Conservation (phyloP, 1,140 invertebrate genomes). For the Anadara kagoshimensis region DNA sequence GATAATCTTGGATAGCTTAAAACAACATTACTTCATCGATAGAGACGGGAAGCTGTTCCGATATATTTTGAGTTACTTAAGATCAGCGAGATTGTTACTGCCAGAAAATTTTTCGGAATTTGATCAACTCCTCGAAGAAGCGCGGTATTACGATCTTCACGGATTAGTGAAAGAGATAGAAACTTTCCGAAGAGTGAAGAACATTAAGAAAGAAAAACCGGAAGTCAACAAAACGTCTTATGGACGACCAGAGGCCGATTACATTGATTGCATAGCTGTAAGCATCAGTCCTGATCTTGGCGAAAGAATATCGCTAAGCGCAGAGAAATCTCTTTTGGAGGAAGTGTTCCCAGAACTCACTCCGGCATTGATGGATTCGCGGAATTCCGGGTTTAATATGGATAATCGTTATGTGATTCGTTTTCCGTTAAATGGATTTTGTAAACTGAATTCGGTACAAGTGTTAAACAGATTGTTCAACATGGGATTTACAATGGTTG, state of each 20-base stretch:
- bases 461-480: constrained; percentile 91
- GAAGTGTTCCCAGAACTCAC: constrained; percentile 90
- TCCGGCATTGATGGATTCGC: constrained; percentile 87
- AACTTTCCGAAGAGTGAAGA: constrained; percentile 82
- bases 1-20: constrained; percentile 95
- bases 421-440: constrained; percentile 94
- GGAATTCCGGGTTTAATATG: constrained; percentile 88
- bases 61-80: constrained; percentile 96
- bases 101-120: constrained; percentile 91
- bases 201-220: constrained; percentile 60
- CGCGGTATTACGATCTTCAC: constrained; percentile 91
- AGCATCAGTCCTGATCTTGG: constrained; percentile 92
- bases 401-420: constrained; percentile 90
- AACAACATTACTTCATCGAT: constrained; percentile 99
- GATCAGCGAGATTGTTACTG: constrained; percentile 89
- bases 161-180: constrained; percentile 81
- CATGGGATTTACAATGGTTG: constrained; percentile 85
- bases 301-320: constrained; percentile 89
- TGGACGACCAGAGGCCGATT: constrained; percentile 20
- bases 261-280: constrained; percentile 85
- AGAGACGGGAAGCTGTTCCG: constrained; percentile 96
- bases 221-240: constrained; percentile 8
- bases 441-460: constrained; percentile 93
- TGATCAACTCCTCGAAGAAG: constrained; percentile 94
- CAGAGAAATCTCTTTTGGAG: constrained; percentile 85